Evolutionary conservation across 2,113 vertebrate genomes (phyloP), one percentile per base, ranked within the genome.

Genomic region (Notarius lentiginosus): DNA sequence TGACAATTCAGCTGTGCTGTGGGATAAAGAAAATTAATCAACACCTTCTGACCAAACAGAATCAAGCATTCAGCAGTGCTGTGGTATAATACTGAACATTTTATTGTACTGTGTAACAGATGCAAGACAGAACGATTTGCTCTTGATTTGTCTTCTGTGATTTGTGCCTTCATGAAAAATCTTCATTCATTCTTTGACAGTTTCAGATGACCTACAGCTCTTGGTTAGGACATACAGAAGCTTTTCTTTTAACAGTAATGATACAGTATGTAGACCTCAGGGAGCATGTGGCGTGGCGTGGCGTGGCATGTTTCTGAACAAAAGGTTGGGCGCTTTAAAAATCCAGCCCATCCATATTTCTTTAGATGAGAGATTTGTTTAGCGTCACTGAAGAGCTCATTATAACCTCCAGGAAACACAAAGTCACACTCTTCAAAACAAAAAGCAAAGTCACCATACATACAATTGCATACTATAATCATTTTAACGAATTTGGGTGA

Each of bases 201-300:
- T 65, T 82, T 61, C 27, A 15, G 80, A 82, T 7, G 51, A 56
- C 17, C 18, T 20, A 30, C 55, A 58, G 20, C n/a, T 79, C 8
- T 20, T 60, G 55, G 14, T 30, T 51, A 76, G 22, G 18, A 58
- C 34, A 60, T 10, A 49, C 15, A 41, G 41, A 4, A 12, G 8
- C n/a, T 72, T 72, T 83, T 53, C 1, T 53, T 65, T 22, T 9
- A 70, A 24, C 30, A 47, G 53, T 24, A 84, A 76, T 58, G 55
- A 84, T 79, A 1, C 30, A 30, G 30, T 30, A 41, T 82, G 66
- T 76, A 81, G 82, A 85, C 84, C 86, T 87, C 86, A 89, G 88
- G 86, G 86, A 89, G 60, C 77, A 84, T 30, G 65, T n/a, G 14
- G 27, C 30, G 30, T 73, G 70, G 24, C 7, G 65, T n/a, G 14